Conservation (phyloP, 2,797 vertebrate species). For the Huso huso region DNA sequence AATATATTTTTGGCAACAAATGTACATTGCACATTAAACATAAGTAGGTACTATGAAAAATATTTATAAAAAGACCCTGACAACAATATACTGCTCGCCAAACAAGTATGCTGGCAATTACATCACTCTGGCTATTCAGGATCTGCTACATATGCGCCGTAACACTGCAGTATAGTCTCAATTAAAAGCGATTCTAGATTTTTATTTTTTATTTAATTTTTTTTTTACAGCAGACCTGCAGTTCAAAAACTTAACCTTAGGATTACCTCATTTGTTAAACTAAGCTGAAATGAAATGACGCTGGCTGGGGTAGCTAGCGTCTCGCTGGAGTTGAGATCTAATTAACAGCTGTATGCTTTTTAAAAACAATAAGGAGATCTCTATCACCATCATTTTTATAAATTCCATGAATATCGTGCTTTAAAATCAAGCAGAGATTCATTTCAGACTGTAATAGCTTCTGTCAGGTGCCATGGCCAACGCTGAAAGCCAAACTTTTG, state of each 20-base stretch:
- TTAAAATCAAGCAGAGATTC: conserved; percentile 7
- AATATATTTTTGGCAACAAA: no score
- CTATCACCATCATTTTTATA: background rate
- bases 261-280: conserved; percentile 14
- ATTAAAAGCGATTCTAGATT: conserved; percentile 20
- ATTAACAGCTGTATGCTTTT: conserved; percentile 3
- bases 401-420: background rate
- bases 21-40: no score
- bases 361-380: background rate
- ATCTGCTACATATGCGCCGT: no score
- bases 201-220: background rate
- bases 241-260: conserved; percentile 17
- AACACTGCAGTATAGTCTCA: conserved; percentile 10
- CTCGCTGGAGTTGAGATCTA: background rate
- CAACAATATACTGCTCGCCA: no score
- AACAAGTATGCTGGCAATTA: no score
- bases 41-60: no score
- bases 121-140: no score
- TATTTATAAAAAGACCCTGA: no score
- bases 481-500: background rate
- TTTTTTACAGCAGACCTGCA: background rate
- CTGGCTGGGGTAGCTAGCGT: background rate
- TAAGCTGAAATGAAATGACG: conserved; percentile 5
- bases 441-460: conserved; percentile 7
- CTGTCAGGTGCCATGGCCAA: conserved; percentile 7